phyloP scores from a whole-genome alignment of 2,888 invertebrate genomes.

The Amaurobius ferox region DNA sequence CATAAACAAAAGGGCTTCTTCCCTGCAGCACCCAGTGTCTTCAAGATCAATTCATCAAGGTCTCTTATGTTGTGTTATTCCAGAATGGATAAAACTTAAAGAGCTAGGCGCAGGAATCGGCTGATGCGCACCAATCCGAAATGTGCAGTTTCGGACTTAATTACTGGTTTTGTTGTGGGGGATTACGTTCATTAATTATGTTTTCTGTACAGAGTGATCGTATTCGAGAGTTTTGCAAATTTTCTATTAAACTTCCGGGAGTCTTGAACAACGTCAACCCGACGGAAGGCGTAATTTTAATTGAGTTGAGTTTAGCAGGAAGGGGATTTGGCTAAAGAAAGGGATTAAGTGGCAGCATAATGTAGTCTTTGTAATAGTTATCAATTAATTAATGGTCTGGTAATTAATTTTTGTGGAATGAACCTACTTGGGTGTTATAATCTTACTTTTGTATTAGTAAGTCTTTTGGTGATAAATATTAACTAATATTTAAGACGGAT shows the following conservation, averaged over 20 bases:
- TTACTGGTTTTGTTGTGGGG: slow-evolving; percentile 53
- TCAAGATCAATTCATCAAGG: slow-evolving; percentile 62
- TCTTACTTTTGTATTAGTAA: no score
- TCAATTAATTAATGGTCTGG: slow-evolving; percentile 5
- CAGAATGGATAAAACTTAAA: slow-evolving; percentile 66
- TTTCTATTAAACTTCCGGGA: slow-evolving; percentile 21
- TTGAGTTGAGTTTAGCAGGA: slow-evolving; percentile 1
- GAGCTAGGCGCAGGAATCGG: slow-evolving; percentile 14
- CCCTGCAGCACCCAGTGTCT: slow-evolving; percentile 28
- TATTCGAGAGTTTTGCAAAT: slow-evolving; percentile 17
- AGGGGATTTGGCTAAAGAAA: background rate
- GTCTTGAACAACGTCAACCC: background rate
- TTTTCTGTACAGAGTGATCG: background rate
- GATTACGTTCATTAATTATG: slow-evolving; percentile 39
- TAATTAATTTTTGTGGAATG: background rate
- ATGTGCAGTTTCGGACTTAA: slow-evolving; percentile 33
- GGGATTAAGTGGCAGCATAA: background rate
- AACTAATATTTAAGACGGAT: no score
- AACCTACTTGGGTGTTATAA: background rate
- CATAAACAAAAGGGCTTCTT: slow-evolving; percentile 56
- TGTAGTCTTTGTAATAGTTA: slow-evolving; percentile 13
- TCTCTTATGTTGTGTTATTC: slow-evolving; percentile 51
- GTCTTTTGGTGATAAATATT: no score
- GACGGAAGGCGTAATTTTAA: background rate
- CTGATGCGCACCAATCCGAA: slow-evolving; percentile 1